Evolutionary conservation across 2,888 invertebrate species (phyloP), one percentile per base, ranked within the genome.

Genomic region (Drosophila atroscutellata): DNA sequence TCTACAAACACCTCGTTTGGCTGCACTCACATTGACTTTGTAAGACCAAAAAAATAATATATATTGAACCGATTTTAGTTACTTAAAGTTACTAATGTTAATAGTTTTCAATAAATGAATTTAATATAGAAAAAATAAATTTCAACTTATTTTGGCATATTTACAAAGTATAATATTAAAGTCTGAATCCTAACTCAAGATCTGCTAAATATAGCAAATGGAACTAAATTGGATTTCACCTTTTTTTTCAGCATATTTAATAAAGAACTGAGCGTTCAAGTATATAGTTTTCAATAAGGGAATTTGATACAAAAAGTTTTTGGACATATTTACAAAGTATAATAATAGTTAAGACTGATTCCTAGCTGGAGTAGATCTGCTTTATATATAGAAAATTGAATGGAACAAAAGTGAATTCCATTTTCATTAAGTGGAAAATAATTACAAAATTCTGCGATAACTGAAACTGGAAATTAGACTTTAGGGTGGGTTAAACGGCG

Each of bases 401-500:
- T 24, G 20, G 24, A 45, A 24, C 8, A 24, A 45, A 24, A 24
- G 8, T 24, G 13, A 24, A 8, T 26, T 24, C 24, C 8, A 45
- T 24, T 15, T 37, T 18, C 18, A 37, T 37, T 8, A 18, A 37
- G 2, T 45, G 15, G 15, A 15, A 45, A 24, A 8, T 45, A 24
- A 45, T 24, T 45, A 8, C 4, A 15, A 24, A 45, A 45, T 24
- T 24, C 24, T 15, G 7, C 15, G 45, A 45, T 15, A 51, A 37
- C 66, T 66, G 32, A 36, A 66, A 54, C 67, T 66, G 54, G 36
- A 30, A 42, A 36, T 24, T 62, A 45, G 54, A 45, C 57, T 61
- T 56, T 47, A 13, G 36, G 49, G 36, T 51, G 61, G 57, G 8
- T 28, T 56, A 2, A 47, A 42, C 51, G 54, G 51, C 51, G 47